Percentiles rank a stretch among this genome's conserved stretches.
These are phyloP conservation scores for Pipistrellus pygmaeus DNA, from an alignment of 2,797 vertebrate genomes.

Conservation along the genomic window DNA sequence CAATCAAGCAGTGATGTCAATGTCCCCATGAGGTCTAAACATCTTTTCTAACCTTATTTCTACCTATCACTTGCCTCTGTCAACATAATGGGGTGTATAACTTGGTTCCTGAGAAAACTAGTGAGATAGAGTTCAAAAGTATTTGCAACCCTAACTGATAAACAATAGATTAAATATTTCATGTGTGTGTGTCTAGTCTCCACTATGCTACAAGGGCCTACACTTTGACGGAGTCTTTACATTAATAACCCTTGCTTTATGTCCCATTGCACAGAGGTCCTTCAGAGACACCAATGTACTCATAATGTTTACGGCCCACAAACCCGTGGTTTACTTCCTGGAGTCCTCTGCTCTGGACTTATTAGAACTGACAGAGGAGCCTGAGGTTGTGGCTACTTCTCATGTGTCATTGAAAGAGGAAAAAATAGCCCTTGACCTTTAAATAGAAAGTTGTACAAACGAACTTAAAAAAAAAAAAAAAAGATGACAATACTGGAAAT, in stretches of 20 bases:
- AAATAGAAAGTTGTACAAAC: conserved; percentile 74
- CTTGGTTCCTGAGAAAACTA: conserved; percentile 39
- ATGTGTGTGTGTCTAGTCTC: background rate
- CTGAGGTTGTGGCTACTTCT: conserved; percentile 54
- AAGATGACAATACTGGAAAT: conserved; percentile 72
- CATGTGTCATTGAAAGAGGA: conserved; percentile 63
- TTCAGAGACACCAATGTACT: conserved; percentile 59
- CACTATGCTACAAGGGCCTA: conserved; percentile 43
- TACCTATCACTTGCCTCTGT: background rate
- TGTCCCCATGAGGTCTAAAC: conserved; percentile 22
- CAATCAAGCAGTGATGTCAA: conserved; percentile 58
- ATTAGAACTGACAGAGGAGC: conserved; percentile 77
- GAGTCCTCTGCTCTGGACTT: conserved; percentile 68
- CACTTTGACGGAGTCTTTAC: conserved; percentile 54
- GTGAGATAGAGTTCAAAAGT: conserved; percentile 22
- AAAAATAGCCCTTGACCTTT: conserved; percentile 74
- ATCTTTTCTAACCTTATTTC: conserved; percentile 45
- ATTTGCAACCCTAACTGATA: conserved; percentile 3
- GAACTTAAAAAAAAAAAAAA: background rate
- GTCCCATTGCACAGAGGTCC: conserved; percentile 75
- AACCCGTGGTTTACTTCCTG: conserved; percentile 77
- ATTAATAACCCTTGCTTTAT: conserved; percentile 72
- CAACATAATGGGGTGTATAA: background rate
- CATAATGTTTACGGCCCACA: conserved; percentile 77
- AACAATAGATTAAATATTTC: conserved; percentile 53